These are phyloP conservation scores for Gallinago paraguaiae DNA, from an alignment of 2,113 vertebrate species.

Conservation along the genomic window DNA sequence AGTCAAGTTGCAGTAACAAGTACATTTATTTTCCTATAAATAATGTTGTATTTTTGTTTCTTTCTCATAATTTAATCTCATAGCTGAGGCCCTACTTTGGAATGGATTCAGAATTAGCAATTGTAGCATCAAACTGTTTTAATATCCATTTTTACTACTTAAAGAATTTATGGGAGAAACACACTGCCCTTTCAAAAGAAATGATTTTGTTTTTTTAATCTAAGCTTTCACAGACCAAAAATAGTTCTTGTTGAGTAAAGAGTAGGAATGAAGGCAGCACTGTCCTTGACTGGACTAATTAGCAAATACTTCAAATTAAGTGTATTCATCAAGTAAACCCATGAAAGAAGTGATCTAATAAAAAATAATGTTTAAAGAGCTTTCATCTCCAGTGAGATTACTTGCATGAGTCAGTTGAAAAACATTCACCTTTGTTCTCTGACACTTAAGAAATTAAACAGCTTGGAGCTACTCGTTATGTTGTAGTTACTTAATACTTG, in stretches of 20 bases:
- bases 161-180: background rate
- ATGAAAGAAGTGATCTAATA: background rate
- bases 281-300: background rate
- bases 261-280: background rate
- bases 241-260: background rate
- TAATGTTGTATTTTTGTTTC: background rate
- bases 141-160: background rate
- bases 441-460: background rate
- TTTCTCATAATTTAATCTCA: background rate
- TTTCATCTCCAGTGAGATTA: background rate
- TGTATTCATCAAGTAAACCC: background rate
- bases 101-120: background rate
- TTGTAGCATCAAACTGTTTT: background rate
- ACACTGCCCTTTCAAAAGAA: background rate
- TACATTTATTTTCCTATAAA: background rate
- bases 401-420: background rate
- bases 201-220: background rate
- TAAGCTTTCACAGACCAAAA: background rate
- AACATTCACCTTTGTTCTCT: background rate
- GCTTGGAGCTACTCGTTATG: background rate
- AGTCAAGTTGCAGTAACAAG: background rate
- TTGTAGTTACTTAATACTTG: background rate
- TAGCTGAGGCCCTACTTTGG: background rate
- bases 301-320: background rate
- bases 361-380: background rate